Conservation (phyloP, 1,140 invertebrate genomes). For the Phortica variegata region DNA sequence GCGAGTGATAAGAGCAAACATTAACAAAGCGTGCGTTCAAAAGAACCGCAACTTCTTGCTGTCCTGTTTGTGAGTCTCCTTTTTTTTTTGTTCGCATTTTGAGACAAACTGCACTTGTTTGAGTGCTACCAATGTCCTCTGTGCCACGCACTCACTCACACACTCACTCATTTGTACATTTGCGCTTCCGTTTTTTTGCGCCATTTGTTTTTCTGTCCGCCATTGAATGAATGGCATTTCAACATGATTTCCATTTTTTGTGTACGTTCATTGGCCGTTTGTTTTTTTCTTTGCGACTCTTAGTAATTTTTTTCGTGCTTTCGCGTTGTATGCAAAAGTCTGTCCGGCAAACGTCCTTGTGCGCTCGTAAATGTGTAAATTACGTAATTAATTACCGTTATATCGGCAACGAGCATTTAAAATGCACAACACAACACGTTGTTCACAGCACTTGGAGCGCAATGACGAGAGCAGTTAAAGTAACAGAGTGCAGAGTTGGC, state of each 20-base stretch:
- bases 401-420: constrained; percentile 17
- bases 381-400: constrained; percentile 44
- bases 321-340: too few relatives aligned
- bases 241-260: constrained; percentile 13
- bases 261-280: neutral
- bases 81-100: neutral
- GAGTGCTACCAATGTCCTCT: constrained; percentile 2
- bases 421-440: constrained; percentile 14
- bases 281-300: neutral
- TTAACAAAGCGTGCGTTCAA: constrained; percentile 7
- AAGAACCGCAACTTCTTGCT: constrained; percentile 7
- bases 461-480: too few relatives aligned
- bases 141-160: neutral
- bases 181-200: too few relatives aligned
- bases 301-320: neutral
- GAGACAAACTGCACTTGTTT: neutral
- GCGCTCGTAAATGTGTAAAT: constrained; percentile 30
- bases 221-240: too few relatives aligned
- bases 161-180: neutral
- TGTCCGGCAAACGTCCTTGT: neutral
- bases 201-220: too few relatives aligned
- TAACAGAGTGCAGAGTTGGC: too few relatives aligned
- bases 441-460: neutral
- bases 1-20: too few relatives aligned
- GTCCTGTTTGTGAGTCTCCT: constrained; percentile 1